Evolutionary conservation across 2,797 vertebrate genomes (phyloP).

Genomic region (Sandelia bainsii): DNA sequence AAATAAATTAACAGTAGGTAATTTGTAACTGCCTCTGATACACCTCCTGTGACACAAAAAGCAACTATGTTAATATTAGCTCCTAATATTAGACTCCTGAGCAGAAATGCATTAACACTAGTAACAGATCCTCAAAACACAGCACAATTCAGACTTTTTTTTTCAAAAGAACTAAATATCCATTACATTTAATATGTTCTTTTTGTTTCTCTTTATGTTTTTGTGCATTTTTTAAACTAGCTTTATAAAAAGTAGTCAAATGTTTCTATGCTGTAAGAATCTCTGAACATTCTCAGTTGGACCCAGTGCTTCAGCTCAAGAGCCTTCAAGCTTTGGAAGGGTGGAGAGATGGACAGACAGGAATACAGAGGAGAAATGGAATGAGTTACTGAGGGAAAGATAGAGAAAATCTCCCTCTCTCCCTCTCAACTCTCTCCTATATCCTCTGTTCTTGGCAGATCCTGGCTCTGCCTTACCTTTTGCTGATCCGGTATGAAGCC

Average conservation of each 20-base stretch:
- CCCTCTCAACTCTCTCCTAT: slow-evolving; percentile 18
- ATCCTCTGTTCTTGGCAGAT: slow-evolving; percentile 10
- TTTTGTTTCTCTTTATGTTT: not conserved
- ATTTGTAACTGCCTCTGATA: slow-evolving; percentile 49
- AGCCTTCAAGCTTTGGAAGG: slow-evolving; percentile 45
- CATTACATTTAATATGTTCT: not conserved
- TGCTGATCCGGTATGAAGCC: slow-evolving; percentile 99
- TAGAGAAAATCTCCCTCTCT: slow-evolving; percentile 20
- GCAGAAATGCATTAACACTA: slow-evolving; percentile 52
- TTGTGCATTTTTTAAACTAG: not conserved
- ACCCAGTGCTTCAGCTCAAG: slow-evolving; percentile 65
- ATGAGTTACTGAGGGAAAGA: slow-evolving; percentile 22
- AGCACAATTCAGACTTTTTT: not conserved
- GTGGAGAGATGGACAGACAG: slow-evolving; percentile 21
- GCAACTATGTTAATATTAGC: slow-evolving; percentile 56
- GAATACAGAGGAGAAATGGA: slow-evolving; percentile 31
- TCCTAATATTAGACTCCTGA: slow-evolving; percentile 74
- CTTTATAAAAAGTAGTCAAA: not conserved
- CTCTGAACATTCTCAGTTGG: slow-evolving; percentile 29
- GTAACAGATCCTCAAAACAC: not conserved
- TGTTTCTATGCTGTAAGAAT: slow-evolving; percentile 8
- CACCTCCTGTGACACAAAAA: slow-evolving; percentile 41
- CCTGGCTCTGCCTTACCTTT: slow-evolving; percentile 92
- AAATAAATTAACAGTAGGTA: not conserved
- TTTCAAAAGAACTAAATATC: not conserved